phyloP scores from a whole-genome alignment of 2,888 invertebrate species.

The Nezara viridula region DNA sequence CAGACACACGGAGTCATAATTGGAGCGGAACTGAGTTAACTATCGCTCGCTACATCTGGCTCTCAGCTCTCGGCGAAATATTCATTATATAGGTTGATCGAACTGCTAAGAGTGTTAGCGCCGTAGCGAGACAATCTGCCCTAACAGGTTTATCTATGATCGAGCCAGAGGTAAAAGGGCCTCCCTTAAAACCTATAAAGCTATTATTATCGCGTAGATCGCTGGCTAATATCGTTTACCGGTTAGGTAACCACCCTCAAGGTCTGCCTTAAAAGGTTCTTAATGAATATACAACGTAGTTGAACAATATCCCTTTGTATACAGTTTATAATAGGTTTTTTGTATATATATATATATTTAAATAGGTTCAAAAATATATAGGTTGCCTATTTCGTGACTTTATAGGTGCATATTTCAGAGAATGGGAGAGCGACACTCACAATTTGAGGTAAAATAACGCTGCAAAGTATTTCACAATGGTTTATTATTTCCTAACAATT shows the following conservation, averaged over 20 bases:
- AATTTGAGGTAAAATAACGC: no score
- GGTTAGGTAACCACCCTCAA: not conserved
- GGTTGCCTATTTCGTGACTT: no score
- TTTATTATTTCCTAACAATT: no score
- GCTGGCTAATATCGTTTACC: not conserved
- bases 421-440: no score
- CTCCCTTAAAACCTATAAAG: not conserved
- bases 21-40: constrained; percentile 5
- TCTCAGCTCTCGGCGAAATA: not conserved
- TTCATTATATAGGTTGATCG: constrained; percentile 5
- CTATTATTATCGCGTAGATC: constrained; percentile 21
- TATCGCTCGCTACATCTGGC: not conserved
- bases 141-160: constrained; percentile 48
- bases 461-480: no score
- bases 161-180: constrained; percentile 5
- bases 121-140: not conserved
- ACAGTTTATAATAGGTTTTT: no score
- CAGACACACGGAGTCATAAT: not conserved
- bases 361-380: no score
- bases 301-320: not conserved
- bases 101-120: not conserved
- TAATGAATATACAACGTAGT: not conserved
- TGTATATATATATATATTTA: no score
- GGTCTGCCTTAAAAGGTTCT: not conserved
- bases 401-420: no score